Percentiles rank a stretch among this genome's conserved stretches.
Evolutionary conservation across 1,140 invertebrate species (phyloP).

Genomic region (Stegodyphus mimosarum): DNA sequence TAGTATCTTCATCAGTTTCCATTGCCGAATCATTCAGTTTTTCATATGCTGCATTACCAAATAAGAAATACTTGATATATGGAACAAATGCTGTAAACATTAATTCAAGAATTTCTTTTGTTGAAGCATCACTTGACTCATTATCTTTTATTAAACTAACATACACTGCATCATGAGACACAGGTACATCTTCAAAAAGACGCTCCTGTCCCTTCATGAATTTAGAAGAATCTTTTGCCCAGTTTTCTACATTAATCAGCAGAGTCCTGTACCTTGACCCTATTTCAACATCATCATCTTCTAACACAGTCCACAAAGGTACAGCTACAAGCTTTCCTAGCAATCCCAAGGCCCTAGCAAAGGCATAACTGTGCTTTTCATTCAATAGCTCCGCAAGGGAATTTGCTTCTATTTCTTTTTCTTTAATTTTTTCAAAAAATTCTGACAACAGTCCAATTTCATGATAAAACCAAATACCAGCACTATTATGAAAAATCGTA

Average conservation of each 20-base stretch:
- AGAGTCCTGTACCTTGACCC: conserved; percentile 39
- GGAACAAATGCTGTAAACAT: conserved; percentile 49
- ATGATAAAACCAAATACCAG: conserved; percentile 57
- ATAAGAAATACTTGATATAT: conserved; percentile 39
- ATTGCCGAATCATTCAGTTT: conserved; percentile 20
- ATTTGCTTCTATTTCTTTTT: conserved; percentile 9
- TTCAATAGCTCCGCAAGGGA: conserved; percentile 26
- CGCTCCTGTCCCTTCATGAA: conserved; percentile 58
- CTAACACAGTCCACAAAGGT: conserved; percentile 54
- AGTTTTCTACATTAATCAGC: conserved; percentile 36
- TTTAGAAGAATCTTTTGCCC: conserved; percentile 54
- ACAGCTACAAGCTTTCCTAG: conserved; percentile 46
- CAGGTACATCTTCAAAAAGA: conserved; percentile 54
- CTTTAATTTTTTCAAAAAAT: conserved; percentile 42
- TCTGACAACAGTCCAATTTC: conserved; percentile 39
- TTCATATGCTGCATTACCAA: neutral
- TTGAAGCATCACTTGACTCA: conserved; percentile 44
- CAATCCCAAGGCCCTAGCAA: conserved; percentile 45
- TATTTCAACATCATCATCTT: conserved; percentile 50
- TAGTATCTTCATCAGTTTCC: conserved; percentile 9
- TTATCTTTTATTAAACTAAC: conserved; percentile 52
- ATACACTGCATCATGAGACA: conserved; percentile 59
- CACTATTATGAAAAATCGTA: conserved; percentile 52
- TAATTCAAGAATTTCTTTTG: conserved; percentile 43
- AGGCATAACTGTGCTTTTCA: conserved; percentile 50